phyloP scores from a whole-genome alignment of 2,888 invertebrate genomes.

The Helicoverpa assulta region DNA sequence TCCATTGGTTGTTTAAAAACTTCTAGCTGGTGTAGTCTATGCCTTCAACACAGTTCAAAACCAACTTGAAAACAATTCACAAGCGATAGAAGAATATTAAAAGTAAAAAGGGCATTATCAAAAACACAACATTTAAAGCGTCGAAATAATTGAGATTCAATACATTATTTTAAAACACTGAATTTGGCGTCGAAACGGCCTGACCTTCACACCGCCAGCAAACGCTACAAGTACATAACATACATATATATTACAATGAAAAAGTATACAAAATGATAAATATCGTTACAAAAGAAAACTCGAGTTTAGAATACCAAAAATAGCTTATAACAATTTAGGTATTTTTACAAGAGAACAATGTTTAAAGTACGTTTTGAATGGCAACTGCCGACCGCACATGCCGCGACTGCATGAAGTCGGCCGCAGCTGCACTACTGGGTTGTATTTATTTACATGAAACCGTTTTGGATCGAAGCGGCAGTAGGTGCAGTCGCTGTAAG shows the following conservation, averaged over 20 bases:
- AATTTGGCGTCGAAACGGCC: constrained; percentile 11
- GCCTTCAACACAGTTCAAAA: no score
- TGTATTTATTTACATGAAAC: no score
- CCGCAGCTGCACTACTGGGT: no score
- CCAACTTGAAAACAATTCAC: no score
- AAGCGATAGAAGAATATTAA: background rate
- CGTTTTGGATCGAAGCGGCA: no score
- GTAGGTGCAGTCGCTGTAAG: no score
- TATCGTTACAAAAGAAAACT: constrained; percentile 59
- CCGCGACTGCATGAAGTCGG: no score
- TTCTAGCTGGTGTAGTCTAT: no score
- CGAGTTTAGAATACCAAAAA: constrained; percentile 16
- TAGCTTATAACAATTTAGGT: constrained; percentile 8
- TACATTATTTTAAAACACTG: constrained; percentile 64
- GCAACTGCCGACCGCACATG: constrained; percentile 4
- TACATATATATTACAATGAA: constrained; percentile 59
- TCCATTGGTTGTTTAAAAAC: no score
- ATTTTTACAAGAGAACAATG: constrained; percentile 44
- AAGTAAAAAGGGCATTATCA: constrained; percentile 16
- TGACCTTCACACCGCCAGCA: constrained; percentile 3
- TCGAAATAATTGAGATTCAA: constrained; percentile 58
- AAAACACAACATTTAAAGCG: constrained; percentile 40
- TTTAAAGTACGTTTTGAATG: constrained; percentile 3
- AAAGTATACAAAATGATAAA: constrained; percentile 64
- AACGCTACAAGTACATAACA: constrained; percentile 41